These are phyloP conservation scores for Trichacis sp. DNA, from an alignment of 2,888 invertebrate genomes.

Conservation along the genomic window DNA sequence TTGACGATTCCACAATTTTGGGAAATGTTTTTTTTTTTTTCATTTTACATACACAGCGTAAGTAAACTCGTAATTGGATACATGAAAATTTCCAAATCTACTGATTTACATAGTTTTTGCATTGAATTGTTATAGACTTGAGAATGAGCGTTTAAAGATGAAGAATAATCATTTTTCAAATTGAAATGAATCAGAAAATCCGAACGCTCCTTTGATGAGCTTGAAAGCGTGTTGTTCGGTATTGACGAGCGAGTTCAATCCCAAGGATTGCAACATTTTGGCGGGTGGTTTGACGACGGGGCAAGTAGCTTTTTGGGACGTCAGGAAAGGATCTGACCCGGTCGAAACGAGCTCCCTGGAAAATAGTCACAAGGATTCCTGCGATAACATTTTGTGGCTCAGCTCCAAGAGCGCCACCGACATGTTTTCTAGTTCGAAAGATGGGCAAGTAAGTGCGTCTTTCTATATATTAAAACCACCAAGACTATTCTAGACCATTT, in stretches of 20 bases:
- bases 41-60: no score
- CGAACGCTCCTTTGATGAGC: slow-evolving; percentile 61
- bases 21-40: no score
- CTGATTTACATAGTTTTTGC: no score
- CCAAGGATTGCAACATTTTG: slow-evolving; percentile 63
- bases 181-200: slow-evolving; percentile 65
- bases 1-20: no score
- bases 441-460: slow-evolving; percentile 81
- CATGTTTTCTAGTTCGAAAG: slow-evolving; percentile 93
- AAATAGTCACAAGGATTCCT: slow-evolving; percentile 89
- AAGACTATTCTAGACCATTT: no score
- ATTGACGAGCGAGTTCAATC: slow-evolving; percentile 62
- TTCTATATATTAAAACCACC: background rate
- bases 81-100: no score
- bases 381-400: slow-evolving; percentile 89
- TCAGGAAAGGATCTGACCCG: slow-evolving; percentile 84
- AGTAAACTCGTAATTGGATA: no score
- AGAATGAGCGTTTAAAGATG: no score
- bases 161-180: no score
- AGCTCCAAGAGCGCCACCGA: slow-evolving; percentile 95
- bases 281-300: slow-evolving; percentile 64
- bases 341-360: slow-evolving; percentile 84
- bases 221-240: slow-evolving; percentile 61
- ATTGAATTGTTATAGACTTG: no score
- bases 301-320: slow-evolving; percentile 82